Evolutionary conservation across 2,797 vertebrate species (phyloP).

Genomic region (Falco naumanni): DNA sequence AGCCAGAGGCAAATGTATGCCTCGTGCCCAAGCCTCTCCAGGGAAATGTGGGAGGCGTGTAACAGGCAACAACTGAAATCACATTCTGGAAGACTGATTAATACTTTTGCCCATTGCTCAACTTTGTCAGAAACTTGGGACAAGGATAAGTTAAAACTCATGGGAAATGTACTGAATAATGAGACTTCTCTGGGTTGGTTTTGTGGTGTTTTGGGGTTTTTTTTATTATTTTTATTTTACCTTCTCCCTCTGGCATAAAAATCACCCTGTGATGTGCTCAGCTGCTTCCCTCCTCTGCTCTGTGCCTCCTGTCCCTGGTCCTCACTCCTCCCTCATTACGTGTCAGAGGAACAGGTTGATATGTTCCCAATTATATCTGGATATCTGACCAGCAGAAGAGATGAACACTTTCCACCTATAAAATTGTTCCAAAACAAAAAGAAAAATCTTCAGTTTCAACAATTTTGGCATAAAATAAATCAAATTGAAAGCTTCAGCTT

Average conservation of each 20-base stretch:
- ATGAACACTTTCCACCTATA: neutral
- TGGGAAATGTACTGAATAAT: neutral
- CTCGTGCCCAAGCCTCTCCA: neutral
- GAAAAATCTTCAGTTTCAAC: neutral
- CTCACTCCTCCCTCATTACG: neutral
- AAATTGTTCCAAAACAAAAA: neutral
- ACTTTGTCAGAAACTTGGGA: neutral
- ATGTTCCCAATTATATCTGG: neutral
- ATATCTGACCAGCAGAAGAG: neutral
- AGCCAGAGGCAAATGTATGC: neutral
- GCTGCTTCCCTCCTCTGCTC: neutral
- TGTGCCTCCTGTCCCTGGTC: rapidly evolving
- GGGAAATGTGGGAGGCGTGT: rapidly evolving
- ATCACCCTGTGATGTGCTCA: neutral
- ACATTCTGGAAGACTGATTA: neutral
- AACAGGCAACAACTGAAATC: neutral
- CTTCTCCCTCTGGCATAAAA: neutral
- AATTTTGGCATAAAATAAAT: neutral
- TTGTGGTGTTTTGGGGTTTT: too few species aligned
- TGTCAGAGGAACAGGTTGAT: neutral
- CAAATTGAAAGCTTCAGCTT: neutral
- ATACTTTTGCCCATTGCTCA: neutral
- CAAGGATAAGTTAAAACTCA: neutral
- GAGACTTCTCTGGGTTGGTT: neutral
- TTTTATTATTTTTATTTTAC: neutral